Percentiles rank a stretch among this genome's conserved stretches.
These are phyloP conservation scores for Epinephelus lanceolatus DNA, from an alignment of 2,113 vertebrate genomes.

Conservation along the genomic window DNA sequence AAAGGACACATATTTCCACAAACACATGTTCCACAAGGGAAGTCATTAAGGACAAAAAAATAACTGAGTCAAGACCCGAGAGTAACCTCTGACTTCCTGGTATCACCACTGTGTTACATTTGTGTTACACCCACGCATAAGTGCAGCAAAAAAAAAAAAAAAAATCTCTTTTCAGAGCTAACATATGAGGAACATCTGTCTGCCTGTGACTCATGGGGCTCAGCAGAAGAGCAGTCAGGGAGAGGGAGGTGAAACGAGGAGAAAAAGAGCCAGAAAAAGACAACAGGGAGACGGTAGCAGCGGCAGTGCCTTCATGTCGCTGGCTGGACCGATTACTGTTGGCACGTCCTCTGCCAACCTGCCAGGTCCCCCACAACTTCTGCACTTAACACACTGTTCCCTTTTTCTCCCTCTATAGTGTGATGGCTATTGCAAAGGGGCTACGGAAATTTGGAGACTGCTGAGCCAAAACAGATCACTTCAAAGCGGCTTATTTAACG, in stretches of 20 bases:
- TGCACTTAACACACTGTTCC: constrained; percentile 54
- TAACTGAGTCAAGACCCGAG: constrained; percentile 36
- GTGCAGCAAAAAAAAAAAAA: not conserved
- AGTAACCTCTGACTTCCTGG: constrained; percentile 67
- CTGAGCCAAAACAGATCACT: constrained; percentile 90
- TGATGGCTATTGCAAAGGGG: constrained; percentile 80
- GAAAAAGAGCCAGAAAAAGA: constrained; percentile 59
- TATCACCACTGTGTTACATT: constrained; percentile 60
- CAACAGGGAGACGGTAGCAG: constrained; percentile 32
- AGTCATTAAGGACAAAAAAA: constrained; percentile 32
- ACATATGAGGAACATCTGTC: constrained; percentile 82
- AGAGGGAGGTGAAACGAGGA: constrained; percentile 67
- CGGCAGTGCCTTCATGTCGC: constrained; percentile 47
- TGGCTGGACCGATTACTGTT: constrained; percentile 63
- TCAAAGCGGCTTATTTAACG: constrained; percentile 90
- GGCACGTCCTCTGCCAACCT: constrained; percentile 64
- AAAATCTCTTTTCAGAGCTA: constrained; percentile 49
- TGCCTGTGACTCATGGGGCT: constrained; percentile 36
- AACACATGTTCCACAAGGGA: constrained; percentile 36
- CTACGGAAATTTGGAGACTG: constrained; percentile 87
- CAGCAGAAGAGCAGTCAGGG: constrained; percentile 24
- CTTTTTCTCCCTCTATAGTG: constrained; percentile 37
- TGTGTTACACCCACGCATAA: constrained; percentile 58
- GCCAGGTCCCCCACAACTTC: constrained; percentile 65
- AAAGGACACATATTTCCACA: constrained; percentile 17